Evolutionary conservation across 2,888 invertebrate species (phyloP).

Genomic region (Noctua janthe): DNA sequence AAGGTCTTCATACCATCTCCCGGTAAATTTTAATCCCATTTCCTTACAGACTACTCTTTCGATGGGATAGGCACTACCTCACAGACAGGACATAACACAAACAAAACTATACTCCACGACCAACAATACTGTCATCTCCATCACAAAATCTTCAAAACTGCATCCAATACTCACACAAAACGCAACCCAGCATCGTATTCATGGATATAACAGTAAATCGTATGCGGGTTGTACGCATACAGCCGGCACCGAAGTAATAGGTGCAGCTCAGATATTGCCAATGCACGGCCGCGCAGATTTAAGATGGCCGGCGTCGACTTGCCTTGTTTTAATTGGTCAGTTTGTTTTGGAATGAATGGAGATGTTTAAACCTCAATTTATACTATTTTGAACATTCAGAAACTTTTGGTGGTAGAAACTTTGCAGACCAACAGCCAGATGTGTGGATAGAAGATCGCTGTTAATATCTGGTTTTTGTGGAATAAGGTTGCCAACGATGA

Average conservation of each 20-base stretch:
- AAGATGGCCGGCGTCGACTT: conserved; percentile 89
- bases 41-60: background rate
- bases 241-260: conserved; percentile 78
- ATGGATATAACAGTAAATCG: conserved; percentile 74
- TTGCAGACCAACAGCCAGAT: background rate
- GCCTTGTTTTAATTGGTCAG: conserved; percentile 89
- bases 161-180: conserved; percentile 49
- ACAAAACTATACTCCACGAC: background rate
- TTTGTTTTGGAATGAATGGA: conserved; percentile 72
- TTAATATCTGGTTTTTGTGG: background rate
- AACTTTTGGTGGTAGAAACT: no score
- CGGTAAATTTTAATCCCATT: background rate
- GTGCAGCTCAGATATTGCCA: conserved; percentile 88
- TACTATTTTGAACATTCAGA: background rate
- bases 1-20: background rate
- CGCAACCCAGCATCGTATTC: conserved; percentile 57
- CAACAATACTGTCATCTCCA: conserved; percentile 7
- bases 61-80: background rate
- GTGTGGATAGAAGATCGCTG: background rate
- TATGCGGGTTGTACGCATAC: conserved; percentile 68
- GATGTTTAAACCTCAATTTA: conserved; percentile 65
- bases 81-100: background rate
- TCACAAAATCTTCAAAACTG: conserved; percentile 52
- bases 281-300: conserved; percentile 88
- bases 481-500: no score